Evolutionary conservation across 2,888 invertebrate species (phyloP), one percentile per base, ranked within the genome.

Genomic region (Nineta flava): DNA sequence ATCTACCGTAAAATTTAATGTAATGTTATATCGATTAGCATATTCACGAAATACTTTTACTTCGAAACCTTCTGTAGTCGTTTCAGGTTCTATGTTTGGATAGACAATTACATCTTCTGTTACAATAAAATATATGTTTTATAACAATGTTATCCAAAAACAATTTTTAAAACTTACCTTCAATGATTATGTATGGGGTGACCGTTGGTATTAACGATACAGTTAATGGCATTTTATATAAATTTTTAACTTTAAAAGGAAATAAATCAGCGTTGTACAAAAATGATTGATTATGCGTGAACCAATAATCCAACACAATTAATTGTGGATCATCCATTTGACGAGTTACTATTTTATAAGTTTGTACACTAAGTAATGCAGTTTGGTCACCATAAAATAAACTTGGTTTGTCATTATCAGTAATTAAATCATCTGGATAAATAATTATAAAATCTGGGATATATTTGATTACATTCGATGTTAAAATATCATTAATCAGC

Each of bases 21-120:
- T 68, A 55, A 71, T 69, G 54, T 75, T 75, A 48, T 63, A 63
- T 48, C 63, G 61, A 42, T 65, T 62, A 16, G 74, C 65, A 65
- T 73, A 74, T 57, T 73, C 70, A 32, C 72, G 62, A 7, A 69
- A 65, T 13, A 74, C 63, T 55, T 68, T 63, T 48, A 76, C 63
- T 61, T 75, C 75, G 0, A 73, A 71, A 4, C 82, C 83, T 61
- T 78, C 77, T 21, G 57, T 49, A 16, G 52, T 48, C 21, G 55
- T 26, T 44, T 19, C 10, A 21, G 21, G 21, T 21, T n/a, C 19
- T 3, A 9, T 26, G 4, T 19, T 44, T 19, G 44, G 44, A n/a
- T 26, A n/a, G 3, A 44, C 6, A 19, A 44, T 21, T n/a, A 44
- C 44, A n/a, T 44, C 26, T 9, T 26, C 44, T 44, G 17, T 15